A percentile compares a stretch with the other conserved stretches of the same genome.
phyloP scores from a whole-genome alignment of 2,888 invertebrate genomes.

The Latrodectus hesperus region DNA sequence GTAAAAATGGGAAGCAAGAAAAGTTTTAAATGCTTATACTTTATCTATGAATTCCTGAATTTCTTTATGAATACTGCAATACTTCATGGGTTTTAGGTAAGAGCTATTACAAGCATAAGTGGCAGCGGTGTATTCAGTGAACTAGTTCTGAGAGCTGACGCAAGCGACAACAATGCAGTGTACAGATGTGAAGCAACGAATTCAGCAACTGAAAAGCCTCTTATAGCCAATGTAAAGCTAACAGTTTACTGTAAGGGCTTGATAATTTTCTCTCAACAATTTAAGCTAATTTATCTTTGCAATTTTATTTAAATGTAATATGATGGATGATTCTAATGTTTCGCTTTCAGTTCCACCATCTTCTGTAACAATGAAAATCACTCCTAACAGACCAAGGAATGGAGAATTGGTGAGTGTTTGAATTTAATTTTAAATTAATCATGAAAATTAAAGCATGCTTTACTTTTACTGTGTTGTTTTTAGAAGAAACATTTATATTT shows the following conservation, averaged over 20 bases:
- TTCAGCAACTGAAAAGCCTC: slow-evolving; percentile 89
- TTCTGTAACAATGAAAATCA: slow-evolving; percentile 87
- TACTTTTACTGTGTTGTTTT: neutral
- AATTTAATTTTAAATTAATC: neutral
- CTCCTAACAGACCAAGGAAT: slow-evolving; percentile 86
- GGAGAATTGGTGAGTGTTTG: slow-evolving; percentile 79
- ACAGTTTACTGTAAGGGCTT: slow-evolving; percentile 89
- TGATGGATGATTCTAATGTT: neutral
- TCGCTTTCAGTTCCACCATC: slow-evolving; percentile 87
- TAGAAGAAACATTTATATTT: neutral
- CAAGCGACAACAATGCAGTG: slow-evolving; percentile 93
- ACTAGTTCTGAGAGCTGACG: slow-evolving; percentile 87
- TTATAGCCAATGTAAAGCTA: slow-evolving; percentile 87
- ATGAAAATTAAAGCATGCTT: neutral
- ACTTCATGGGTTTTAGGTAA: slow-evolving; percentile 76
- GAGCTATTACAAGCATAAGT: slow-evolving; percentile 83
- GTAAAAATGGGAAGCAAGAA: no score
- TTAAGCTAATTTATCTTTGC: neutral
- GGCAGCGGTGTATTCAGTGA: slow-evolving; percentile 89
- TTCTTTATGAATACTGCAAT: slow-evolving; percentile 52
- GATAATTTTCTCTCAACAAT: neutral
- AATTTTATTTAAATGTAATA: neutral
- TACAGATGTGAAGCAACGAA: slow-evolving; percentile 95
- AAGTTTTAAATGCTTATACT: no score
- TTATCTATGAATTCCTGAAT: no score